Evolutionary conservation across 2,113 vertebrate genomes (phyloP), one percentile per base, ranked within the genome.

Genomic region (Fregata magnificens): DNA sequence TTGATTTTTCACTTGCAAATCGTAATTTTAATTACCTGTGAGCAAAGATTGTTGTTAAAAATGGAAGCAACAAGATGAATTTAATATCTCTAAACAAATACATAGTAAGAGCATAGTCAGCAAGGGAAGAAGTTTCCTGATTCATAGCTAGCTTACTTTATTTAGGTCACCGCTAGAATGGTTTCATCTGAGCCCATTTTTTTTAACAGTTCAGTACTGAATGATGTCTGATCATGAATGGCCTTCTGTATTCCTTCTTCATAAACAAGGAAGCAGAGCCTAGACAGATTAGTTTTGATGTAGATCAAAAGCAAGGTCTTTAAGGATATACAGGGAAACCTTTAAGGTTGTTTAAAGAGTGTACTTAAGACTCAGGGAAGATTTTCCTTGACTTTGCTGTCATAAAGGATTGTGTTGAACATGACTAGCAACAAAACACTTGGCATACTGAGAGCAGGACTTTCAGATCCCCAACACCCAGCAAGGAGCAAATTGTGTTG

Each of bases 401-500:
- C 95, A 94, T 90, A 95, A 96, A 97, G 44, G 87, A 93, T 94
- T 88, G 89, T 0, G 28, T 78, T 91, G 91, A 96, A 96, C 95
- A 96, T 55, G 87, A 78, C 67, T 82, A 74, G 67, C 59, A 96
- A 94, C 96, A 96, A 97, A 97, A 96, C 85, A 91, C 78, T 97
- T 96, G 91, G 96, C 93, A 90, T 88, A 86, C 74, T n/a, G 34
- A 88, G 72, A 90, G 50, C 63, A 88, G 94, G 91, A 97, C 91
- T 97, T 94, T 93, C 84, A 94, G 95, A 93, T 95, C 96, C 93
- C 15, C 10, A 93, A 95, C 94, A 95, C 91, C n/a, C 95, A 96
- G 91, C 91, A 94, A 97, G 94, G 91, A 97, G 93, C 71, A 97
- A 96, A 95, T 97, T 97, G 95, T 97, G 94, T 96, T 95, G 95